Percentiles rank a stretch among this genome's conserved stretches.
phyloP scores from a whole-genome alignment of 2,113 vertebrate genomes.

The Craseonycteris thonglongyai region DNA sequence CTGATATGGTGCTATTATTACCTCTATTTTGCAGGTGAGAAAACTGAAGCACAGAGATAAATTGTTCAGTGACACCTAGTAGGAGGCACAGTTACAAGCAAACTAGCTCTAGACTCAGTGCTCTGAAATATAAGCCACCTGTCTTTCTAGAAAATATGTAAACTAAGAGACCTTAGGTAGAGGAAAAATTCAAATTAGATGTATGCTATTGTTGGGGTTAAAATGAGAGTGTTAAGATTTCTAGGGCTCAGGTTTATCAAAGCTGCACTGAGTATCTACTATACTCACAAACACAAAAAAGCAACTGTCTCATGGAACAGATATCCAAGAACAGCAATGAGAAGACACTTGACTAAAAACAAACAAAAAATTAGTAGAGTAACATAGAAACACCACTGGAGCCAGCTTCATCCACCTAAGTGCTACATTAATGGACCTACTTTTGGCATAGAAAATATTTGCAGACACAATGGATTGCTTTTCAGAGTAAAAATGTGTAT shows the following conservation, averaged over 20 bases:
- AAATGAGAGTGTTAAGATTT: not conserved
- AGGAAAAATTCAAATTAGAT: not conserved
- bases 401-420: not conserved
- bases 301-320: not conserved
- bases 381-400: not conserved
- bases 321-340: not conserved
- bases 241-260: not conserved
- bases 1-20: not conserved
- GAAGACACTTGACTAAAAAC: not conserved
- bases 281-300: not conserved
- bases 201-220: not conserved
- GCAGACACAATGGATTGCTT: not conserved
- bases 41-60: too few species aligned
- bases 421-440: too few species aligned
- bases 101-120: not conserved
- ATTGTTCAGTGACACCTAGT: not conserved
- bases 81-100: not conserved
- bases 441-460: not conserved
- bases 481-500: not conserved
- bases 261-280: not conserved
- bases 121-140: not conserved
- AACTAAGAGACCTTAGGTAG: not conserved
- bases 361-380: not conserved
- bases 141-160: not conserved
- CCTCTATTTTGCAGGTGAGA: too few species aligned